Evolutionary conservation across 2,113 vertebrate species (phyloP).

Genomic region (Thamnophis sirtalis): DNA sequence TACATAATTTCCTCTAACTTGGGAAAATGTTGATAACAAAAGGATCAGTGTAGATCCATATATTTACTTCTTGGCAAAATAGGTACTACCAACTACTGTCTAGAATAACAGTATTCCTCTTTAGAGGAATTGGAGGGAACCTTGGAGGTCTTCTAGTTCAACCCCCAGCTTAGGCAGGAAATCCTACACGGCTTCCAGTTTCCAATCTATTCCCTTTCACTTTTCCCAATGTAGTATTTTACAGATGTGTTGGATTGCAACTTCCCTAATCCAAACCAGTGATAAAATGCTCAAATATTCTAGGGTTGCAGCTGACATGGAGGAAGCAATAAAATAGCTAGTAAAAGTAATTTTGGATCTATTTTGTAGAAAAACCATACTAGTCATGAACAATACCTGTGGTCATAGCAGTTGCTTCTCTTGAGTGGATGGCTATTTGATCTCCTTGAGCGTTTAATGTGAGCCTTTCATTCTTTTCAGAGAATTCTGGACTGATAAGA

Average conservation of each 20-base stretch:
- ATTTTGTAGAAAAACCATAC: neutral
- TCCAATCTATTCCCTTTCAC: neutral
- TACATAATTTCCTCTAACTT: neutral
- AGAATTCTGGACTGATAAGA: neutral
- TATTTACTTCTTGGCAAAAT: neutral
- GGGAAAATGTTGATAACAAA: neutral
- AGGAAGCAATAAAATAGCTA: neutral
- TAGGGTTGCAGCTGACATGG: neutral
- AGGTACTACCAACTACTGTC: neutral
- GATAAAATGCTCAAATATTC: neutral
- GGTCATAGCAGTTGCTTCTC: neutral
- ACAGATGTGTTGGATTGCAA: neutral
- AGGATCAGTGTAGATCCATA: neutral
- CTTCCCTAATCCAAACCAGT: neutral
- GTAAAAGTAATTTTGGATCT: neutral
- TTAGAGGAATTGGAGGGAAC: too few species aligned
- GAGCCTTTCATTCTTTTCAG: neutral
- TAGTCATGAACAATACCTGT: neutral
- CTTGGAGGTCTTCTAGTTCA: too few species aligned
- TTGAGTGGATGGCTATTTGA: neutral
- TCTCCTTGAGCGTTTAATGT: neutral
- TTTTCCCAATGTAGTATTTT: neutral
- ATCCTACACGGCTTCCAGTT: too few species aligned
- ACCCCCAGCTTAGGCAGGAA: too few species aligned
- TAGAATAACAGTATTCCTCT: neutral